Evolutionary conservation across 2,888 invertebrate species (phyloP).

Genomic region (Amiota mariae): DNA sequence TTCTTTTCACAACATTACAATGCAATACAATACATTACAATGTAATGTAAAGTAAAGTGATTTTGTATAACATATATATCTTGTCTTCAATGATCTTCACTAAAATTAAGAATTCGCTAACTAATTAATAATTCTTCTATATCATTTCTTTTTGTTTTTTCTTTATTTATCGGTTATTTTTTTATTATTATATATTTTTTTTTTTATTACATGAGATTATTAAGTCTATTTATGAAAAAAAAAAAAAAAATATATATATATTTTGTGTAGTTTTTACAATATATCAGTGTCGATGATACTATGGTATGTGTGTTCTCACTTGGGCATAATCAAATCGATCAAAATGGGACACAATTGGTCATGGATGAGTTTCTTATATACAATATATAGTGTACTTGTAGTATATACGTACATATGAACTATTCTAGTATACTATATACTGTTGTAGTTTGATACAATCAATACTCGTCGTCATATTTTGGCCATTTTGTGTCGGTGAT

Average conservation of each 20-base stretch:
- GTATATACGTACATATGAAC: too few relatives aligned
- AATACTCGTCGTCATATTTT: too few relatives aligned
- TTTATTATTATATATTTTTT: too few relatives aligned
- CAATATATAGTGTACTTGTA: too few relatives aligned
- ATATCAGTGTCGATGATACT: neutral
- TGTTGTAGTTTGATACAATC: too few relatives aligned
- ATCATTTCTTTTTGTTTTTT: neutral
- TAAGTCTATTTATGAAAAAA: neutral
- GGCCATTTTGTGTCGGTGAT: too few relatives aligned
- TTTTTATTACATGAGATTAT: neutral
- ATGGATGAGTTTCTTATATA: too few relatives aligned
- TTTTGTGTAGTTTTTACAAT: neutral
- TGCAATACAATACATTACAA: too few relatives aligned
- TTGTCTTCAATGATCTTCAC: neutral
- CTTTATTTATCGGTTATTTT: neutral
- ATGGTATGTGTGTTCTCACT: neutral
- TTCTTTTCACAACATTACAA: neutral
- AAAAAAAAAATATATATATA: neutral
- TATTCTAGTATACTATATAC: too few relatives aligned
- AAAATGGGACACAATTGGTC: too few relatives aligned
- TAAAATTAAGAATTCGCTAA: conserved; percentile 28
- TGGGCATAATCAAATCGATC: neutral
- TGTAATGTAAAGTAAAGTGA: too few relatives aligned
- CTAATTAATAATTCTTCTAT: conserved; percentile 23
- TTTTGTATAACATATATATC: neutral